A percentile compares a stretch with the other conserved stretches of the same genome.
These are phyloP conservation scores for Etia nguti DNA, from an alignment of 2,113 vertebrate genomes.

Conservation along the genomic window DNA sequence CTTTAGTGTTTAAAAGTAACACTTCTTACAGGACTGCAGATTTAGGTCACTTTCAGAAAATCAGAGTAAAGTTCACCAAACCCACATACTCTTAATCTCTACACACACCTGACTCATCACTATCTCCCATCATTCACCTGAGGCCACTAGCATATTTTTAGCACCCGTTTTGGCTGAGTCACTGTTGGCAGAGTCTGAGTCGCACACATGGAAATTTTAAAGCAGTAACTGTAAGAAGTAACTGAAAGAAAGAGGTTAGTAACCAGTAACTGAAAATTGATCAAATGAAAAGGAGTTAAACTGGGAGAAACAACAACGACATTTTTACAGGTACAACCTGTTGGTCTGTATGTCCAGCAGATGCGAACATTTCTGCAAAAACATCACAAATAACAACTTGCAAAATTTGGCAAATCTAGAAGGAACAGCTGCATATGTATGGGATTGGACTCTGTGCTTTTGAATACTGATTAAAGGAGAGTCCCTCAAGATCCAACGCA, in stretches of 20 bases:
- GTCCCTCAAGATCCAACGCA: background rate
- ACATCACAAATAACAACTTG: background rate
- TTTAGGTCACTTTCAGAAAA: background rate
- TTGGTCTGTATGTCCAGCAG: background rate
- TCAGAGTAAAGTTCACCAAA: background rate
- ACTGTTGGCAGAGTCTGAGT: background rate
- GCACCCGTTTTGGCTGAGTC: background rate
- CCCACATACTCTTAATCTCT: background rate
- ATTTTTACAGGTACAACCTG: background rate
- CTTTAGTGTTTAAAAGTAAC: background rate
- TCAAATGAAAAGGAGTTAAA: background rate
- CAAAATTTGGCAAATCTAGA: background rate
- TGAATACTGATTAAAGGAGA: background rate
- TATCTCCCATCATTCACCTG: background rate
- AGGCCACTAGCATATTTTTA: background rate
- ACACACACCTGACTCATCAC: background rate
- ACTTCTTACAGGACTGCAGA: background rate
- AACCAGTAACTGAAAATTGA: background rate
- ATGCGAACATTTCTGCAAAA: background rate
- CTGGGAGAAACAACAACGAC: rapidly evolving
- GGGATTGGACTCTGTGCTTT: background rate
- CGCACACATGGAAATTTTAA: rapidly evolving
- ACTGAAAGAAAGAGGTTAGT: background rate
- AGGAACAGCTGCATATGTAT: background rate
- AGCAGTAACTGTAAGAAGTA: background rate